phyloP scores from a whole-genome alignment of 2,797 vertebrate genomes.

The Hypotaenidia okinawae region DNA sequence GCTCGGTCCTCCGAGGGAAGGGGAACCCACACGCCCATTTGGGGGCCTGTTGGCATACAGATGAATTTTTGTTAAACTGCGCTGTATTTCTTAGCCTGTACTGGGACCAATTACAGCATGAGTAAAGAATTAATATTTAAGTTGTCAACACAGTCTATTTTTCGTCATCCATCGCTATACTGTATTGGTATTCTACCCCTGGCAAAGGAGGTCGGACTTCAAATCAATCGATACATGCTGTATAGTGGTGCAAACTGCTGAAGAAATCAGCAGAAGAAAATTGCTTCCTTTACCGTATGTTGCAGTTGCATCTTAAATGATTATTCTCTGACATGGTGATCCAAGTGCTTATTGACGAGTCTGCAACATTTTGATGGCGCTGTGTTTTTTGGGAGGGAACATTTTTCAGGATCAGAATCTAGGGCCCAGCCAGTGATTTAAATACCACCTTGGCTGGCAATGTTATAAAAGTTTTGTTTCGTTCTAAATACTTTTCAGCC shows the following conservation, averaged over 20 bases:
- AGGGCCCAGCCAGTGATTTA: not conserved
- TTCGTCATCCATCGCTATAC: fast-evolving
- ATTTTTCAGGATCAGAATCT: not conserved
- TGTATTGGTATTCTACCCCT: not conserved
- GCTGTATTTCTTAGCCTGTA: not conserved
- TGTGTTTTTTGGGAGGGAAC: not conserved
- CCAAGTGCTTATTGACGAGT: not conserved
- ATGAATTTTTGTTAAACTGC: not conserved
- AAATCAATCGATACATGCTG: not conserved
- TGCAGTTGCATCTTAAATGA: not conserved
- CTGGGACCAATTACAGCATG: not conserved
- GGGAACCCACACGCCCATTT: fast-evolving
- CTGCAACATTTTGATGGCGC: not conserved
- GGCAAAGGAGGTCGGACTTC: not conserved
- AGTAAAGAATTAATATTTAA: not conserved
- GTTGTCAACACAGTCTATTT: not conserved
- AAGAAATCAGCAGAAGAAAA: not conserved
- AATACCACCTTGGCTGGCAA: not conserved
- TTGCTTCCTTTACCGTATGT: not conserved
- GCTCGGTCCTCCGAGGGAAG: not conserved
- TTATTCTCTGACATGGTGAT: not conserved
- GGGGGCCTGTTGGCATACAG: not conserved
- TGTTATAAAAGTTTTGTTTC: not conserved
- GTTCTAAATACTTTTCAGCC: not conserved
- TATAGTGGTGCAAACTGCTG: not conserved